Evolutionary conservation across 1,140 invertebrate species (phyloP), one percentile per base, ranked within the genome.

Genomic region (Drosophila nebulosa): DNA sequence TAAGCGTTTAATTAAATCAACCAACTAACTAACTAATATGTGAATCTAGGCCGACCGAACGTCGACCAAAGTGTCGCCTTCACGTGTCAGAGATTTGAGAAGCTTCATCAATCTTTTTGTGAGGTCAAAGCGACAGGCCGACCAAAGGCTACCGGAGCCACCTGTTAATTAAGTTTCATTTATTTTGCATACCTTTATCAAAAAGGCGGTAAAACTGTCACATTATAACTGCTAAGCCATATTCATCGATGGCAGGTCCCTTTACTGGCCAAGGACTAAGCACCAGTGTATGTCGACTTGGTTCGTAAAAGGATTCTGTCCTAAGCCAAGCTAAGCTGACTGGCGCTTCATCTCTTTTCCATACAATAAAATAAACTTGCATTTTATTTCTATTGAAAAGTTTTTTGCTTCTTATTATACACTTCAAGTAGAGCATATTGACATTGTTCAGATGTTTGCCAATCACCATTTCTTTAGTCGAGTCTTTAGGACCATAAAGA

Each of bases 1-100:
- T 85, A 81, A 81, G 78, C 83, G 67, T 72, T 70, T 86, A 86
- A 86, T 86, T 86, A 86, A 86, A 86, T 86, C 78, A 66, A 70
- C n/a, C 18, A 55, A 62, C 21, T 50, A 16, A 35, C 32, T 12
- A 42, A 42, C 16, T 21, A 46, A 6, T 46, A 46, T 46, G 1
- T 42, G 7, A 21, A 12, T 9, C 7, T 21, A 18, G 39, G 39
- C 16, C 3, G 6, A 21, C 4, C n/a, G n/a, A n/a, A n/a, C n/a
- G n/a, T n/a, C n/a, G n/a, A n/a, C n/a, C n/a, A n/a, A n/a, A n/a
- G 30, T 32, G 30, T 32, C 30, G n/a, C 7, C 22, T 53, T 60
- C 64, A 70, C 62, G 63, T 75, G 83, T 86, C 83, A 74, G 53
- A 72, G 68, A 57, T 81, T 60, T 75, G 64, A 81, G 65, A 69